These are phyloP conservation scores for Antheraea pernyi DNA, from an alignment of 1,140 invertebrate genomes.

Conservation along the genomic window DNA sequence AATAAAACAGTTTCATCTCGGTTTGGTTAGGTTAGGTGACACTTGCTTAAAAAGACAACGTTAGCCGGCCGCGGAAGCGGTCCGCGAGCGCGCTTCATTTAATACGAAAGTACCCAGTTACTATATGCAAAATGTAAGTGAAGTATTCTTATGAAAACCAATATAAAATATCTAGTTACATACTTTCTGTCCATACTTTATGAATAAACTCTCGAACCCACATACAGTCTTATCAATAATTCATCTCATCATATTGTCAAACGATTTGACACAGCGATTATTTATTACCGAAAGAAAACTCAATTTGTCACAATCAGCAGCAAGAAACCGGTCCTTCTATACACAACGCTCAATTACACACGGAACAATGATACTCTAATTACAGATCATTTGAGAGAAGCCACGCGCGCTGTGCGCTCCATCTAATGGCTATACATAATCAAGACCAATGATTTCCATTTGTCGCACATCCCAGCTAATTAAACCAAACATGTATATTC, in stretches of 20 bases:
- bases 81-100: too few relatives aligned
- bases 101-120: too few relatives aligned
- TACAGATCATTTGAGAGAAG: slow-evolving; percentile 69
- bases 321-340: slow-evolving; percentile 36
- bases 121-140: too few relatives aligned
- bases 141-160: too few relatives aligned
- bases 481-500: neutral
- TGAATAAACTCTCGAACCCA: too few relatives aligned
- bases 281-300: slow-evolving; percentile 59
- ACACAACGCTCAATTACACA: slow-evolving; percentile 52
- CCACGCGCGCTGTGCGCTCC: slow-evolving; percentile 45
- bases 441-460: slow-evolving; percentile 48
- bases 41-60: too few relatives aligned
- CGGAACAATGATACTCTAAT: slow-evolving; percentile 72
- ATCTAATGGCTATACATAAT: slow-evolving; percentile 62
- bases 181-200: too few relatives aligned
- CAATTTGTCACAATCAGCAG: slow-evolving; percentile 69
- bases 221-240: neutral
- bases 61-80: too few relatives aligned
- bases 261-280: slow-evolving; percentile 14
- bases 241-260: neutral
- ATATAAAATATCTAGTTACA: too few relatives aligned
- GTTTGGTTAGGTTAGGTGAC: too few relatives aligned
- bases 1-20: too few relatives aligned
- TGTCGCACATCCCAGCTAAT: neutral